Percentiles rank a stretch among this genome's conserved stretches.
These are phyloP conservation scores for Trematomus loennbergii DNA, from an alignment of 2,113 vertebrate genomes.

Conservation along the genomic window DNA sequence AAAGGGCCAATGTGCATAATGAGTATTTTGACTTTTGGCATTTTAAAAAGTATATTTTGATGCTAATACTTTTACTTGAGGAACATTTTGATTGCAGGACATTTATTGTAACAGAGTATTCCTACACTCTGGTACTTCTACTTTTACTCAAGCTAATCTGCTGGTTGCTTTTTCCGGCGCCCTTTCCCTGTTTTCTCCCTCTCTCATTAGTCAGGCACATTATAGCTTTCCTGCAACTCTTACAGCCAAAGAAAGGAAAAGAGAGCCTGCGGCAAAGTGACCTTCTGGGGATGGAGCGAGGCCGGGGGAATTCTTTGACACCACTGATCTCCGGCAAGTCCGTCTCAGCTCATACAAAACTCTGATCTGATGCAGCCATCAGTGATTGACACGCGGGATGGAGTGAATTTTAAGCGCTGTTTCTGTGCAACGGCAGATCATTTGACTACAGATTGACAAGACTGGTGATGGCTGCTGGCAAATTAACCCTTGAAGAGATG, in stretches of 20 bases:
- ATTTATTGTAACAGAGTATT: too few relatives aligned
- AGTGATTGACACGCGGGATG: slow-evolving; percentile 71
- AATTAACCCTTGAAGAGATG: slow-evolving; percentile 68
- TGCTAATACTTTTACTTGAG: too few relatives aligned
- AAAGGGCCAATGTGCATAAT: too few relatives aligned
- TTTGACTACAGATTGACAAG: slow-evolving; percentile 68
- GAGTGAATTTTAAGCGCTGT: slow-evolving; percentile 68
- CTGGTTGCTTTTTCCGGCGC: slow-evolving; percentile 5
- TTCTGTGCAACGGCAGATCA: slow-evolving; percentile 44
- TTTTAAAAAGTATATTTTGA: too few relatives aligned
- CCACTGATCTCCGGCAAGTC: slow-evolving; percentile 77
- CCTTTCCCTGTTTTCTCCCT: slow-evolving; percentile 26
- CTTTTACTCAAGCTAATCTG: slow-evolving; percentile 32
- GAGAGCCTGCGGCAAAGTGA: slow-evolving; percentile 82
- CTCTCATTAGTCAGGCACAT: slow-evolving; percentile 73
- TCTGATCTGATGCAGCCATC: slow-evolving; percentile 74
- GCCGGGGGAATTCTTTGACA: slow-evolving; percentile 77
- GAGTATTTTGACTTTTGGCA: too few relatives aligned
- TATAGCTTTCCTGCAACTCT: slow-evolving; percentile 64
- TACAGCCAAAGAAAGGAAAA: slow-evolving; percentile 67
- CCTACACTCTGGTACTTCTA: too few relatives aligned
- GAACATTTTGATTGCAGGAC: too few relatives aligned
- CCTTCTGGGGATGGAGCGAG: slow-evolving; percentile 77
- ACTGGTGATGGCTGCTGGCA: slow-evolving; percentile 58
- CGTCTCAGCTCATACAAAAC: slow-evolving; percentile 70